Percentiles rank a stretch among this genome's conserved stretches.
Evolutionary conservation across 2,113 vertebrate species (phyloP).

Genomic region (Penelope pileata): DNA sequence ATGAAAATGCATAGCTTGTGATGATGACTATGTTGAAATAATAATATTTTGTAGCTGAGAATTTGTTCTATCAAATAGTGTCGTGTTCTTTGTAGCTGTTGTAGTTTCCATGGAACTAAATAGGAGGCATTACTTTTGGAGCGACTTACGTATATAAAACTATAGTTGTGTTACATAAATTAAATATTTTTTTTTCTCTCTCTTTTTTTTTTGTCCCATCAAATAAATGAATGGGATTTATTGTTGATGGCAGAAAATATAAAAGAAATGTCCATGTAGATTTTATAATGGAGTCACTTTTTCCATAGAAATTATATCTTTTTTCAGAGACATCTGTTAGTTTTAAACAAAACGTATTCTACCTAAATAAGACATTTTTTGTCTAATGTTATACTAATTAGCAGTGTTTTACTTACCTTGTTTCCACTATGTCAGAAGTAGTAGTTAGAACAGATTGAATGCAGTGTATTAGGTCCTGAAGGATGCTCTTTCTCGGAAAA

Average conservation of each 20-base stretch:
- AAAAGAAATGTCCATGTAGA: background rate
- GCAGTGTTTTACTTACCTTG: slow-evolving; percentile 49
- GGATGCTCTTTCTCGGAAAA: background rate
- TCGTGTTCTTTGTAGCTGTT: background rate
- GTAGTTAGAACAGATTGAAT: slow-evolving; percentile 51
- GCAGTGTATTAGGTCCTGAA: slow-evolving; percentile 20
- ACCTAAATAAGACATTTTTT: background rate
- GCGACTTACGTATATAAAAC: background rate
- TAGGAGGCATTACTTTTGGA: background rate
- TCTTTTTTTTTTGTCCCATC: background rate
- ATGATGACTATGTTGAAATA: background rate
- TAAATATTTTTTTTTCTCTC: background rate
- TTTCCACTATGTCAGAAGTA: slow-evolving; percentile 33
- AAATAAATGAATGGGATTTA: background rate
- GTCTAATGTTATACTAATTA: slow-evolving; percentile 46
- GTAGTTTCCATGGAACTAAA: background rate
- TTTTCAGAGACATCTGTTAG: background rate
- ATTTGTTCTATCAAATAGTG: background rate
- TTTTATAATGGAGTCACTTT: background rate
- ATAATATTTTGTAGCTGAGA: background rate
- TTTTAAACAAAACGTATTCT: background rate
- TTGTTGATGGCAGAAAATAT: background rate
- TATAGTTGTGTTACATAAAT: background rate
- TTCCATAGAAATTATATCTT: background rate
- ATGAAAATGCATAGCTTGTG: no score